Base-by-base conservation (phyloP, 2,797 vertebrate species). In the Chromobotia macracanthus region DNA sequence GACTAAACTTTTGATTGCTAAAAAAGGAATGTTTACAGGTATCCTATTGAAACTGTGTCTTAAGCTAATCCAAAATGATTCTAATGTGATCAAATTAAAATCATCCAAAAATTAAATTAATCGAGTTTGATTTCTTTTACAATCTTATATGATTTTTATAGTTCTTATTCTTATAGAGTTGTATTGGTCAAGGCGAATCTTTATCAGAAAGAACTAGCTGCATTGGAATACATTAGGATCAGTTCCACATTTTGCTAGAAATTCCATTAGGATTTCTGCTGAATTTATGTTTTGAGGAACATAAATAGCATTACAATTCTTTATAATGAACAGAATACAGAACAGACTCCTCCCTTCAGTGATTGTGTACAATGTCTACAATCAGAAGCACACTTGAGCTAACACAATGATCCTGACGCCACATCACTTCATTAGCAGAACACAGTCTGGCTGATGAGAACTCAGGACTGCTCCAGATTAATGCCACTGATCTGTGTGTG, bases 371-470 rank as follows among this genome's bases (percentile, higher is more conserved):
- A 28, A 38, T 53, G 73, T 74, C 5, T n/a, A 67, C 19, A 67
- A 19, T 56, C 50, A 67, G 23, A 66, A 56, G 50, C 74, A 44
- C 21, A 25, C 31, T 55, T 55, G 31, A 56, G 35, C 63, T 25
- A 19, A 67, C 28, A 65, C 35, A 56, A 12, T 19, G 10, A 46
- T 67, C 35, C 31, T 44, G 63, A 66, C 9, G 23, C 5, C 13
- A 64, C 46, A 15, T 11, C 3, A 46, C 74, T 67, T 67, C 44
- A 76, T 76, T 76, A 67, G 35, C 21, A 76, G 35, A 19, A 16
- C 63, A 25, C 16, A 18, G 31, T 31, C 31, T 31, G 28, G n/a
- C 53, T 72, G 12, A n/a, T 6, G 35, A 31, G 38, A 9, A 74
- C 4, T 21, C 35, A 64, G 46, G 28, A 64, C 58, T 0, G 3